phyloP scores from a whole-genome alignment of 2,888 invertebrate species.

The Oligia strigilis region DNA sequence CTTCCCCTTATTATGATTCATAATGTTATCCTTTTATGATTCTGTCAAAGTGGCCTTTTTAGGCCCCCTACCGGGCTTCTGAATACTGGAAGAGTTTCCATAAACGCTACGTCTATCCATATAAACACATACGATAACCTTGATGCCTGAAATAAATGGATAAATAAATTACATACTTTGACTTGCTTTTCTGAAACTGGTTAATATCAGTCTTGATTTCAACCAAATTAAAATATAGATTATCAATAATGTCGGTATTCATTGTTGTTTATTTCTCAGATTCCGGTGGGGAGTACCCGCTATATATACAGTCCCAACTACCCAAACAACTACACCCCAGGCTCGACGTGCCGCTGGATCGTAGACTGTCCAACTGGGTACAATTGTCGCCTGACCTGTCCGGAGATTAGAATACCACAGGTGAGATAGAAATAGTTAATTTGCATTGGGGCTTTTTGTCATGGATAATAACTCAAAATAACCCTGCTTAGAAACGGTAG shows the following conservation, averaged over 20 bases:
- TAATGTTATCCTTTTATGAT: too few species aligned
- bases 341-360: conserved; percentile 88
- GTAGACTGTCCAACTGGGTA: conserved; percentile 81
- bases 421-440: conserved; percentile 73
- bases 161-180: too few species aligned
- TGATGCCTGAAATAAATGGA: too few species aligned
- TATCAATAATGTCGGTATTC: neutral
- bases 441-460: neutral
- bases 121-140: too few species aligned
- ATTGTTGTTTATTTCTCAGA: conserved; percentile 64
- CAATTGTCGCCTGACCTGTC: conserved; percentile 86
- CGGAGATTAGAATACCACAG: conserved; percentile 83
- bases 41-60: too few species aligned
- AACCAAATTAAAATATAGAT: neutral
- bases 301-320: conserved; percentile 88
- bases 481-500: neutral
- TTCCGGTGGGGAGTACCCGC: conserved; percentile 79
- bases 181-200: neutral
- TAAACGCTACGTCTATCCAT: too few species aligned
- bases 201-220: neutral
- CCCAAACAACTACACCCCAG: conserved; percentile 80
- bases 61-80: too few species aligned
- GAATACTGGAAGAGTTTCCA: too few species aligned
- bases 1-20: too few species aligned
- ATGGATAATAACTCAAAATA: neutral